Evolutionary conservation across 1,140 invertebrate genomes (phyloP), one percentile per base, ranked within the genome.

Genomic region (Drosophila rufa): DNA sequence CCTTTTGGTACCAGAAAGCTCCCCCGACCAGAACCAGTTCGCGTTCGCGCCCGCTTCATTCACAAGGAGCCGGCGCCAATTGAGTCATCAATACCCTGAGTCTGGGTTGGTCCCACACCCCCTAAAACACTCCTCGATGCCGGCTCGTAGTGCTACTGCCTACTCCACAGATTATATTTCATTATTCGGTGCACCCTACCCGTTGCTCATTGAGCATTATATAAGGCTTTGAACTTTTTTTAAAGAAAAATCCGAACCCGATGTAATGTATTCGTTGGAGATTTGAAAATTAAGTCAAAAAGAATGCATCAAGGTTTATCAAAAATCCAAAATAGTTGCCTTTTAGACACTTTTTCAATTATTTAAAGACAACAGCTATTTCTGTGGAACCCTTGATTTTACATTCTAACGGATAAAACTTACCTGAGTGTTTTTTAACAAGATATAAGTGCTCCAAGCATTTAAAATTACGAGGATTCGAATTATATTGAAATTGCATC

Each of bases 1-100:
- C 84, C 84, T 90, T 87, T 87, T 87, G 70, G 65, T 78, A 83
- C 47, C 57, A 30, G 51, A 67, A 27, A 82, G 61, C 57, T 61
- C 8, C 36, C 7, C 51, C 51, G 17, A 19, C 30, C 30, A 36
- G 11, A 78, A 84, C 82, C 70, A 79, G 79, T 79, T 79, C 40
- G 50, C 59, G 30, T 42, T 80, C 82, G 50, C 59, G 25, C 42
- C 77, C 81, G 70, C 47, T 69, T 84, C 78, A 56, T 75, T 82
- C 66, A 76, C 75, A 87, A 82, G 83, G 83, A 87, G 80, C 42
- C 61, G 60, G 33, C 70, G 66, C 68, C 79, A 79, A 87, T 87
- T 86, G 82, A 86, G 82, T 86, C 82, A 86, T 86, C 75, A 82
- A 64, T 17, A 57, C 62, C 62, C 59, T 56, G 70, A 80, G 71